Conservation (phyloP, 2,113 vertebrate species). For the Panthera uncia region DNA sequence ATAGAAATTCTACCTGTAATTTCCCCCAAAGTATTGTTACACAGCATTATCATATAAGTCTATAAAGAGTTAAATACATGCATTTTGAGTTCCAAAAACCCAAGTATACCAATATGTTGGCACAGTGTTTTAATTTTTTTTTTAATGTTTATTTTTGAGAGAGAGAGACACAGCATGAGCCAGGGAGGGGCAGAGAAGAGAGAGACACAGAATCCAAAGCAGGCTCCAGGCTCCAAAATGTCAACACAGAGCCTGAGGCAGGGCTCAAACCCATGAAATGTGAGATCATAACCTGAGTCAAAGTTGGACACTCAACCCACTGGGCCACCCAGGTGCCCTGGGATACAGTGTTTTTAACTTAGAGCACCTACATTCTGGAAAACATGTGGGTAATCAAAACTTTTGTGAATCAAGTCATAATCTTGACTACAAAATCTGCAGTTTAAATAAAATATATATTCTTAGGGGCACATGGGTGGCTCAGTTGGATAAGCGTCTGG, state of each 20-base stretch:
- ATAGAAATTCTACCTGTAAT: slow-evolving; percentile 6
- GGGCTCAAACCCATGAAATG: no score
- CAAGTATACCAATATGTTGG: slow-evolving; percentile 16
- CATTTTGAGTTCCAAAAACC: slow-evolving; percentile 12
- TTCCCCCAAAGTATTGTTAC: neutral
- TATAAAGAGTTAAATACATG: slow-evolving; percentile 6
- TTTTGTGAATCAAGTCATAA: slow-evolving; percentile 28
- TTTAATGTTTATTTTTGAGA: no score
- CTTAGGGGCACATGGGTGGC: no score
- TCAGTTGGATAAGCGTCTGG: no score
- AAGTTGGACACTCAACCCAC: no score
- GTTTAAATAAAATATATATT: slow-evolving; percentile 25
- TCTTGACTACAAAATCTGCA: neutral
- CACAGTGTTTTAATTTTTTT: neutral
- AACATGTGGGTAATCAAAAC: slow-evolving; percentile 48
- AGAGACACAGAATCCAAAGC: no score
- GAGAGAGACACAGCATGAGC: no score
- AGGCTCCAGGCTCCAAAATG: no score
- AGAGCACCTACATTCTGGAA: slow-evolving; percentile 24
- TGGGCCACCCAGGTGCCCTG: no score
- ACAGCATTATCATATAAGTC: neutral
- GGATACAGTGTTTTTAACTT: slow-evolving; percentile 1
- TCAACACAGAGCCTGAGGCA: no score
- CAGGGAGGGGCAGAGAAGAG: no score
- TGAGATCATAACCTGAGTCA: no score